These are phyloP conservation scores for Mareca strepera DNA, from an alignment of 2,797 vertebrate species.

Conservation along the genomic window DNA sequence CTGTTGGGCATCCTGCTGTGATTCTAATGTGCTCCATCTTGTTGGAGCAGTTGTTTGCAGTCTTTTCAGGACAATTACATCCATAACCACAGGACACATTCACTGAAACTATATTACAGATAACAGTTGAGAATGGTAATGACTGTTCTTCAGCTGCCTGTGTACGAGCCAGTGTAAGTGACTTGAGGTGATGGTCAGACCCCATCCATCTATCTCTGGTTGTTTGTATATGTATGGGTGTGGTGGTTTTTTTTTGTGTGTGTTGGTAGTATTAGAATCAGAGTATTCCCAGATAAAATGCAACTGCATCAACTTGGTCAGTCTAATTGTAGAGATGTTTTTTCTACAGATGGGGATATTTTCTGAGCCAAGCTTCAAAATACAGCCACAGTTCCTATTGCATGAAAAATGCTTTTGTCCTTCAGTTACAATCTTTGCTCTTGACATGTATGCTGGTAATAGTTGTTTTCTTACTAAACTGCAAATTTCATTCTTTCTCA, in stretches of 20 bases:
- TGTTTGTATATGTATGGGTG: background rate
- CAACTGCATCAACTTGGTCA: background rate
- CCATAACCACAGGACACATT: slow-evolving; percentile 83
- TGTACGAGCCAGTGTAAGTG: background rate
- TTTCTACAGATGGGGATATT: background rate
- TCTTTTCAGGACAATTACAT: slow-evolving; percentile 84
- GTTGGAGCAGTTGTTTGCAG: slow-evolving; percentile 87
- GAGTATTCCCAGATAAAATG: background rate
- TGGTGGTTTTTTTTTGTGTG: background rate
- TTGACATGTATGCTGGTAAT: background rate
- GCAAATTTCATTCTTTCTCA: slow-evolving; percentile 20
- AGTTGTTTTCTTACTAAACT: slow-evolving; percentile 28
- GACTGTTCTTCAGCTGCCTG: slow-evolving; percentile 60
- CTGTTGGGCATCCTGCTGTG: slow-evolving; percentile 84
- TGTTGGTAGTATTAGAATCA: background rate
- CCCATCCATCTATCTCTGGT: background rate
- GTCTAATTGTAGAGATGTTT: background rate
- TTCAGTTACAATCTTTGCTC: slow-evolving; percentile 40
- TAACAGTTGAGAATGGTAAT: slow-evolving; percentile 76
- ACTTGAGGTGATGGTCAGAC: slow-evolving; percentile 26
- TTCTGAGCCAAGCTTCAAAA: background rate
- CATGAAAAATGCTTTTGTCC: slow-evolving; percentile 25
- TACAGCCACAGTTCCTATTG: background rate
- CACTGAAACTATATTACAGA: slow-evolving; percentile 80
- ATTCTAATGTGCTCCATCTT: slow-evolving; percentile 88